Conservation (phyloP, 2,888 invertebrate species). For the Cistogaster globosa region DNA sequence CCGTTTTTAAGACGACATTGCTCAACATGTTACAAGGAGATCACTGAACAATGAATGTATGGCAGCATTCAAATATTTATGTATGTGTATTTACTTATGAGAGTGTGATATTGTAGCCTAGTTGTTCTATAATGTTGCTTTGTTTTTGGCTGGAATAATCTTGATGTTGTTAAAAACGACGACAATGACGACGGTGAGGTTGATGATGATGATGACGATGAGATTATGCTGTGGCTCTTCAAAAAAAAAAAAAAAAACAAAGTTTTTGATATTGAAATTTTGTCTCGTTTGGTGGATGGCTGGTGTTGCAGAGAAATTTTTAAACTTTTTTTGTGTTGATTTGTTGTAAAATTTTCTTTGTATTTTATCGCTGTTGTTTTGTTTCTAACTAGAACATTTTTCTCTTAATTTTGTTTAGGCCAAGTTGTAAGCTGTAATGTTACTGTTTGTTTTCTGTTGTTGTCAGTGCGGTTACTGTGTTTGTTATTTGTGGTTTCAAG, state of each 20-base stretch:
- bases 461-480: slow-evolving; percentile 41
- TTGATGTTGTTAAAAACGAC: slow-evolving; percentile 65
- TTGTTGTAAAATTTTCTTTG: slow-evolving; percentile 21
- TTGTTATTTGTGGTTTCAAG: slow-evolving; percentile 49
- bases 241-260: slow-evolving; percentile 6
- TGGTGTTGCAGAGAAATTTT: slow-evolving; percentile 28
- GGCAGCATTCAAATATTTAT: background rate
- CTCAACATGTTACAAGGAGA: background rate
- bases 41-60: slow-evolving; percentile 19
- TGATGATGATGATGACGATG: slow-evolving; percentile 46
- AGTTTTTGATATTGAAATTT: slow-evolving; percentile 65
- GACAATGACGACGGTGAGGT: slow-evolving; percentile 37
- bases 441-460: slow-evolving; percentile 68
- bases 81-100: slow-evolving; percentile 4
- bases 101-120: slow-evolving; percentile 42
- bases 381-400: slow-evolving; percentile 68
- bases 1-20: slow-evolving; percentile 24
- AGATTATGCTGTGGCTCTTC: slow-evolving; percentile 41
- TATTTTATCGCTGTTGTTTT: slow-evolving; percentile 24
- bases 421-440: slow-evolving; percentile 68
- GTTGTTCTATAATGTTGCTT: slow-evolving; percentile 46
- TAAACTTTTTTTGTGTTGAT: slow-evolving; percentile 18
- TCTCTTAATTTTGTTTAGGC: slow-evolving; percentile 60
- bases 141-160: slow-evolving; percentile 52
- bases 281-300: slow-evolving; percentile 21